Base-by-base conservation (phyloP, 92 coral and sea anemone genomes). In the Heliopora coerulea region DNA sequence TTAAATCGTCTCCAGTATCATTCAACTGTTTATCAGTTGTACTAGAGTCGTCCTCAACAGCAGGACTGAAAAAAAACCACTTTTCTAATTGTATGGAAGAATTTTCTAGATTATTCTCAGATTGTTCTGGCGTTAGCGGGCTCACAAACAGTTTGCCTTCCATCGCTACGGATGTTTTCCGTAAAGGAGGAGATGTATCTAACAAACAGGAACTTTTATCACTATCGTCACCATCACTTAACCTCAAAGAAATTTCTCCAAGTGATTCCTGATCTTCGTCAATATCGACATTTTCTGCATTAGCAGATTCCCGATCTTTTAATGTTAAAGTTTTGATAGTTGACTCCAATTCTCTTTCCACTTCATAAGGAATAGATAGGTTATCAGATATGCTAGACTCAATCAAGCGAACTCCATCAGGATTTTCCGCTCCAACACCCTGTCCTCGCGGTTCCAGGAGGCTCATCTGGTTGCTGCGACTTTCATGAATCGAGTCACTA, bases 341-440 rank as follows among this genome's bases (percentile, higher is more conserved):
- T 10, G 62, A 49, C 60, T 70, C 77, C 37, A 70, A 19, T 17
- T 70, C 62, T 19, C 37, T 33, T 13, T 39, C 58, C 33, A 54
- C 63, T 70, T 70, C 62, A 52, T 23, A 28, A 25, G 50, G 10
- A 54, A 52, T 70, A 67, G 20, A 26, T 6, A 26, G 35, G 49
- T 44, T 48, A 67, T 70, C 62, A 56, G 61, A 15, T 28, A 9
- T 56, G 8, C 33, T 31, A 17, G 23, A 44, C 21, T 67, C 74
- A 67, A 67, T 31, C 25, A 82, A 59, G 62, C 54, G 52, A 67
- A 79, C 78, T 17, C 62, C 78, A n/a, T 29, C 68, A 26, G 97
- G 90, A 56, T 81, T 65, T 66, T 95, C 99, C 7, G 96, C 95
- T 25, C 99, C 99, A 79, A 95, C 99, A 54, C 99, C 99, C 56